Evolutionary conservation across 2,888 invertebrate genomes (phyloP), one percentile per base, ranked within the genome.

Genomic region (Junonia oenone): DNA sequence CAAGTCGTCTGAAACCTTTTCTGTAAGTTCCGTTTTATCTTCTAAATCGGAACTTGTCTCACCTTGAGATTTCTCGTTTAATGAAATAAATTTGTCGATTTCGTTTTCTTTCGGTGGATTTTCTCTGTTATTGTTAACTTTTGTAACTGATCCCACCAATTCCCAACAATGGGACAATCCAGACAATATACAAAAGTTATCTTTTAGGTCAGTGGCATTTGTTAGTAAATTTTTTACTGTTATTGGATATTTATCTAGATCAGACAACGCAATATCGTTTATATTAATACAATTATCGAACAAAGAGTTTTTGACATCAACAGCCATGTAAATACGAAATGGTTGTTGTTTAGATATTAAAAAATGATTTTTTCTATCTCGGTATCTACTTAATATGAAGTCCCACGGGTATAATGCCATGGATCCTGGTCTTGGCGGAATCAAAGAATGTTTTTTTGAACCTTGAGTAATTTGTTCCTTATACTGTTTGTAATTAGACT

Each of bases 151-250:
- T 8, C 88, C 88, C 54, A 83, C 70, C 46, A 90, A 63, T 74
- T 90, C 87, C 90, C 90, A 91, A 59, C 85, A 87, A 59, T 73
- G 62, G 17, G 72, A 45, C 59, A 80, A 71, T n/a, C 90, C 90
- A 63, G 72, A 72, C 64, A 90, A 71, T 66, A 90, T 84, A 63
- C 83, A 85, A 70, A 87, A 83, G 55, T 75, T 77, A 48, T 86
- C 82, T 63, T 81, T 77, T 48, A 76, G 60, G 55, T 76, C 71
- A n/a, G 65, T 71, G 29, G 75, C 77, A 66, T 82, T 81, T 13
- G 72, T 78, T 6, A 86, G 65, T 63, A 90, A 71, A 58, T 85
- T 82, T 73, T 72, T 81, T n/a, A 90, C 74, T 29, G 79, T 78
- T 51, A 68, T 53, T 11, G 88, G 89, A 69, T 83, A 89, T 58